Evolutionary conservation across 2,888 invertebrate genomes (phyloP).

Genomic region (Perizoma flavofasciatum): DNA sequence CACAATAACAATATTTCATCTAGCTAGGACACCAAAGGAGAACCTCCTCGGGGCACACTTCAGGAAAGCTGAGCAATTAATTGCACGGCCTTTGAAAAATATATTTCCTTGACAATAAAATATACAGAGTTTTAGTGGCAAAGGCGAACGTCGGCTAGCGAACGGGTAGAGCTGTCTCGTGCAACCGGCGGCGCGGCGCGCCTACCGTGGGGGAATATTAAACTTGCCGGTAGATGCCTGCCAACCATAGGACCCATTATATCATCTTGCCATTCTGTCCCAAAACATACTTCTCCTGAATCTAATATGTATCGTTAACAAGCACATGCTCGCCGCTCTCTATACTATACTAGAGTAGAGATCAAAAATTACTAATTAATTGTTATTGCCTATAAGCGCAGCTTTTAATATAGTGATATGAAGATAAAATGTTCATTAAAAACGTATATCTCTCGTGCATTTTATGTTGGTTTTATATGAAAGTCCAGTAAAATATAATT

Average conservation of each 20-base stretch:
- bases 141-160: slow-evolving; percentile 58
- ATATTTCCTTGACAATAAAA: slow-evolving; percentile 80
- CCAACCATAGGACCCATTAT: slow-evolving; percentile 50
- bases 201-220: slow-evolving; percentile 77
- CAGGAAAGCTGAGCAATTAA: slow-evolving; percentile 70
- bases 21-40: slow-evolving; percentile 40
- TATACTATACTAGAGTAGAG: slow-evolving; percentile 11
- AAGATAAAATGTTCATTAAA: slow-evolving; percentile 38
- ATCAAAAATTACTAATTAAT: slow-evolving; percentile 32
- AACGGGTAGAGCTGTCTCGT: slow-evolving; percentile 75
- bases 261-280: slow-evolving; percentile 66
- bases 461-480: slow-evolving; percentile 71
- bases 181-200: slow-evolving; percentile 63
- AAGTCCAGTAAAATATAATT: slow-evolving; percentile 83
- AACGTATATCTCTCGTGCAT: slow-evolving; percentile 54
- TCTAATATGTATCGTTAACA: slow-evolving; percentile 40
- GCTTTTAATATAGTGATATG: slow-evolving; percentile 33
- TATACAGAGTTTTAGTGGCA: slow-evolving; percentile 74
- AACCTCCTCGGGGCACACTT: slow-evolving; percentile 53
- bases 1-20: slow-evolving; percentile 28
- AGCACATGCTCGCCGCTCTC: slow-evolving; percentile 13
- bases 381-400: slow-evolving; percentile 34
- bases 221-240: slow-evolving; percentile 63
- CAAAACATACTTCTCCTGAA: slow-evolving; percentile 45
- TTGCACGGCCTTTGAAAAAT: slow-evolving; percentile 76